A percentile compares a stretch with the other conserved stretches of the same genome.
phyloP scores from a whole-genome alignment of 2,113 vertebrate species.

The Spea multiplicata region DNA sequence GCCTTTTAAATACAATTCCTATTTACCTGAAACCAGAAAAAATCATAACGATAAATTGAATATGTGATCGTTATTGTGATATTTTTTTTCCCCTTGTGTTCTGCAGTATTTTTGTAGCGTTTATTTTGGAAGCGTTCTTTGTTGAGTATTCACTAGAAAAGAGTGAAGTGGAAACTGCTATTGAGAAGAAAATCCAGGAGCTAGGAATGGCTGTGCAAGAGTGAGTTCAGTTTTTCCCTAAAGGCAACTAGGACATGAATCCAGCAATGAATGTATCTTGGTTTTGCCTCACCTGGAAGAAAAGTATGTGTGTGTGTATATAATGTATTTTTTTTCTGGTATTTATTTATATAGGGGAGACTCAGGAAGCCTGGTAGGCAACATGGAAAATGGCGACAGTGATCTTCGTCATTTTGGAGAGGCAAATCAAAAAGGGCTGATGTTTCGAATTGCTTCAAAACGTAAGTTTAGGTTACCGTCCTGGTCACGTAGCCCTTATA shows the following conservation, averaged over 20 bases:
- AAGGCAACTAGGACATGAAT: no score
- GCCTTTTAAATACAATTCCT: background rate
- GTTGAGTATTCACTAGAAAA: slow-evolving; percentile 89
- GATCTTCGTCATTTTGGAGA: slow-evolving; percentile 55
- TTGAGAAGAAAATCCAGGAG: slow-evolving; percentile 91
- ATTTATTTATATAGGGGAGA: slow-evolving; percentile 64
- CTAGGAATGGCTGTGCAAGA: slow-evolving; percentile 80
- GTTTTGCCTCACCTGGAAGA: no score
- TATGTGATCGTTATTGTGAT: background rate
- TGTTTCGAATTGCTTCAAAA: slow-evolving; percentile 89
- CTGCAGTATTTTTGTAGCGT: slow-evolving; percentile 88
- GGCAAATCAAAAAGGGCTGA: slow-evolving; percentile 59
- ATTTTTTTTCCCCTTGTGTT: background rate
- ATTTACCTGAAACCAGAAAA: background rate
- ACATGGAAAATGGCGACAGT: slow-evolving; percentile 71
- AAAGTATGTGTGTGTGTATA: no score
- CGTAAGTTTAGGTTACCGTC: slow-evolving; percentile 64
- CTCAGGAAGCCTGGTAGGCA: slow-evolving; percentile 70
- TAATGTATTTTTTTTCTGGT: background rate
- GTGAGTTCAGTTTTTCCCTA: slow-evolving; percentile 61
- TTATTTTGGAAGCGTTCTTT: slow-evolving; percentile 91
- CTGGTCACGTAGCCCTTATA: no score
- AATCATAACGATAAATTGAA: background rate
- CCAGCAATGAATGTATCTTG: no score
- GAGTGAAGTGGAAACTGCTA: slow-evolving; percentile 83